phyloP scores from a whole-genome alignment of 2,888 invertebrate genomes.

The Diadromus collaris region DNA sequence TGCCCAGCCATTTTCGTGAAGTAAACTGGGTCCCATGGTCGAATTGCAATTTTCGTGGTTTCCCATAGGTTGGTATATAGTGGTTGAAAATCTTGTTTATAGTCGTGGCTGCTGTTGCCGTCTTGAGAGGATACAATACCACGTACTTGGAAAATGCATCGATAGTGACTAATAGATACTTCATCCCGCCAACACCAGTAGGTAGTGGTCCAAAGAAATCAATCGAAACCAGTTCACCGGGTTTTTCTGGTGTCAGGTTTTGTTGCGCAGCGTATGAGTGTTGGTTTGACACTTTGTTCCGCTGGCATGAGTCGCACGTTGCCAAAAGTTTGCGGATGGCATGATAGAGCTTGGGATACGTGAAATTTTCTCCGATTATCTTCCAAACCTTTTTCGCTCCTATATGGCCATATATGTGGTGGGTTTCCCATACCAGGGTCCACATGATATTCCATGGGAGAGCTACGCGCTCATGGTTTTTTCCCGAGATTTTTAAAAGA shows the following conservation, averaged over 20 bases:
- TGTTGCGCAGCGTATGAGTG: neutral
- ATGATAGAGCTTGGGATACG: neutral
- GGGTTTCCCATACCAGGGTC: neutral
- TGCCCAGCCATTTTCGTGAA: neutral
- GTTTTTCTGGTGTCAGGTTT: conserved; percentile 3
- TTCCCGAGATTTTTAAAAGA: neutral
- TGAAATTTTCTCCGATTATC: conserved; percentile 1
- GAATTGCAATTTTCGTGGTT: neutral
- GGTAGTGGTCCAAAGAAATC: conserved; percentile 21
- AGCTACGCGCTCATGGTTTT: neutral
- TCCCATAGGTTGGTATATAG: neutral
- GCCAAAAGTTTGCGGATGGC: neutral
- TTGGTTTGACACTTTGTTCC: conserved; percentile 3
- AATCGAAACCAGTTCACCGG: conserved; percentile 13
- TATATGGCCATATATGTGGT: conserved; percentile 16
- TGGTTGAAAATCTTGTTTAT: neutral
- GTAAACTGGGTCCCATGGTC: conserved; percentile 1
- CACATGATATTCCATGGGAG: neutral
- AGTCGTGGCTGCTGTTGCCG: neutral
- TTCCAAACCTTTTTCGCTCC: conserved; percentile 10
- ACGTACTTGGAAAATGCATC: conserved; percentile 11
- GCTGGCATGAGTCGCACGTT: conserved; percentile 6
- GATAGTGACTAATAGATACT: neutral
- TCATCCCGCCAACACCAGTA: neutral
- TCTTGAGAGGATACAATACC: neutral